Base-by-base conservation (phyloP, 2,797 vertebrate species). In the Eulemur rubriventer region DNA sequence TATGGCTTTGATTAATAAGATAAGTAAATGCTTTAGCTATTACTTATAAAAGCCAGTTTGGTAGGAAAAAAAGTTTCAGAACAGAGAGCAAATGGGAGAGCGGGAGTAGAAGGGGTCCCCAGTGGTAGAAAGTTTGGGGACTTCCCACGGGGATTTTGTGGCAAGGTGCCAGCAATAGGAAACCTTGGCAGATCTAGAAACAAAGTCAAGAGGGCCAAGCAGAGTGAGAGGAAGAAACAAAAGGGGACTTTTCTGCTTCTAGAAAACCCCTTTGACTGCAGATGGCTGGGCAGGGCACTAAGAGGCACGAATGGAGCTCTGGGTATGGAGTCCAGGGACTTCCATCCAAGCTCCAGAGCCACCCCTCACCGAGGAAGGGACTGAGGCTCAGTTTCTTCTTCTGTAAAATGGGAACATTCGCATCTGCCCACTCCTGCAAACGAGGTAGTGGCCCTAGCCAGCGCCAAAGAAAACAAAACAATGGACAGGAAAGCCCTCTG, bases 381-480 rank as follows among this genome's bases (percentile, higher is more conserved):
- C 14, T 2, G 0, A 50, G 46, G 33, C 46, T 79, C 35, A 0
- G 43, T 33, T 22, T 76, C 46, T 22, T 57, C 70, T 75, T 65
- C 81, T 89, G 30, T 70, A 30, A 92, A 26, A 75, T 50, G 43
- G 88, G 28, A 57, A 80, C 14, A 0, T 38, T 75, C 7, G 1
- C 35, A 18, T 7, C 48, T 43, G n/a, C 59, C 78, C 11, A 0
- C 46, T 76, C 22, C 38, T 50, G 20, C n/a, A 52, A 65, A 9
- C 2, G 10, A 16, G 17, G 30, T 33, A 5, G 41, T 24, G 4
- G 41, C 33, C 20, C 0, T 33, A 28, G n/a, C 43, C 22, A 46
- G 2, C 18, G 18, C 57, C 18, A 72, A 67, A 93, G 20, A 38
- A 9, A 70, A 52, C 11, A 69, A 75, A 22, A n/a, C 9, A 35